Evolutionary conservation across 2,113 vertebrate species (phyloP).

Genomic region (Entelurus aequoreus): DNA sequence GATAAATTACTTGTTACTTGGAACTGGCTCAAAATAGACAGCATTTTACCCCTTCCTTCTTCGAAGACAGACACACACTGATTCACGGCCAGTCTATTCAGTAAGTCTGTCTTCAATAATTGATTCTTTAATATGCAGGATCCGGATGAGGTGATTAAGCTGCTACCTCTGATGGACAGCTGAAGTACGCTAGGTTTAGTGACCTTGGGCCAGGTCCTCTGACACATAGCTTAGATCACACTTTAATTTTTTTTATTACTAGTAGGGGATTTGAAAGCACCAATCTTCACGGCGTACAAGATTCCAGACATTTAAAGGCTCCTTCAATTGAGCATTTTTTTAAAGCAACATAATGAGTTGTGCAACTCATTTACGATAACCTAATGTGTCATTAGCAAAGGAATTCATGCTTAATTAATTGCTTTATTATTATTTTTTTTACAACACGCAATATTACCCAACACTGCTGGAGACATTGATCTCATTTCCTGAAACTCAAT

Average conservation of each 20-base stretch:
- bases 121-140: constrained; percentile 32
- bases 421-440: background rate
- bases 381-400: background rate
- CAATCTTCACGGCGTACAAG: background rate
- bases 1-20: background rate
- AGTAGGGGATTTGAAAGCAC: background rate
- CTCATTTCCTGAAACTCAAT: background rate
- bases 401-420: background rate
- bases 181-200: constrained; percentile 22
- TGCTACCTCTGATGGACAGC: constrained; percentile 40
- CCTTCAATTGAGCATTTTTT: background rate
- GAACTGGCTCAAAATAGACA: background rate
- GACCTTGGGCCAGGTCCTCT: constrained; percentile 28
- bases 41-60: background rate
- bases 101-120: constrained; percentile 45
- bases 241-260: background rate
- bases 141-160: constrained; percentile 55
- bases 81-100: constrained; percentile 7
- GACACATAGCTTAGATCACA: constrained; percentile 18
- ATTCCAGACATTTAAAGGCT: constrained; percentile 3
- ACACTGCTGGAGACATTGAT: background rate
- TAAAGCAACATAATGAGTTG: background rate
- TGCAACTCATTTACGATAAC: background rate
- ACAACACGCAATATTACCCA: background rate
- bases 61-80: background rate